Percentiles rank a stretch among this genome's conserved stretches.
Evolutionary conservation across 1,140 invertebrate species (phyloP).

Genomic region (Lepidurus couesii): DNA sequence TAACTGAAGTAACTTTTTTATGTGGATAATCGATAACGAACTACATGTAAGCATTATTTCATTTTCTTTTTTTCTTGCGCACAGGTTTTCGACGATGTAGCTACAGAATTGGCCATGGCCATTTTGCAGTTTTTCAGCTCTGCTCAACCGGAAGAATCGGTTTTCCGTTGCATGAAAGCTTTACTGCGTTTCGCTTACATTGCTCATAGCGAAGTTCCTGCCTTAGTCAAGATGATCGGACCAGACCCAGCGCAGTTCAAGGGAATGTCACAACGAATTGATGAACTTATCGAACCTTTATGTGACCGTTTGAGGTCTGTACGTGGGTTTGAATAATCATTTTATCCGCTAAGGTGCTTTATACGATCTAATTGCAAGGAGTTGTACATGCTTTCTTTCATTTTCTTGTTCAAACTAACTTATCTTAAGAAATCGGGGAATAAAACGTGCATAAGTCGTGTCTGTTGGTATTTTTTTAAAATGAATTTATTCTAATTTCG

Average conservation of each 20-base stretch:
- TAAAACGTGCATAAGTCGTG: not conserved
- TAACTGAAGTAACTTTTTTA: too few species aligned
- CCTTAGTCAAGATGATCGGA: constrained; percentile 86
- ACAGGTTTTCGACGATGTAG: constrained; percentile 88
- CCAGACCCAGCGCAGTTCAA: constrained; percentile 75
- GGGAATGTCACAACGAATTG: constrained; percentile 65
- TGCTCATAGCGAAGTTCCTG: constrained; percentile 72
- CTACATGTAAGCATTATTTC: too few species aligned
- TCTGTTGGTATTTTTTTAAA: not conserved
- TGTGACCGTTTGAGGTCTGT: constrained; percentile 30
- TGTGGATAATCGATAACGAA: too few species aligned
- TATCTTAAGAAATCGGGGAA: constrained; percentile 16
- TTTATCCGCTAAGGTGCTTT: not conserved
- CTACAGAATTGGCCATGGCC: constrained; percentile 87
- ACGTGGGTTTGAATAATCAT: constrained; percentile 33
- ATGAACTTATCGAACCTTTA: constrained; percentile 63
- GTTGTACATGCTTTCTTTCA: constrained; percentile 17
- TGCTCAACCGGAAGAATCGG: constrained; percentile 69
- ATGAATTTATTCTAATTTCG: constrained; percentile 4
- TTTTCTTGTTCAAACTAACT: constrained; percentile 21
- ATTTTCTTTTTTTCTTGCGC: constrained; percentile 33
- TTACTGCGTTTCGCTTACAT: constrained; percentile 72
- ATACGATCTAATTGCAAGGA: not conserved
- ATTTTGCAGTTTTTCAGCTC: constrained; percentile 78
- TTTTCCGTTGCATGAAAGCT: constrained; percentile 70